Conservation (phyloP, 2,888 invertebrate species). For the Oligia fasciuncula region DNA sequence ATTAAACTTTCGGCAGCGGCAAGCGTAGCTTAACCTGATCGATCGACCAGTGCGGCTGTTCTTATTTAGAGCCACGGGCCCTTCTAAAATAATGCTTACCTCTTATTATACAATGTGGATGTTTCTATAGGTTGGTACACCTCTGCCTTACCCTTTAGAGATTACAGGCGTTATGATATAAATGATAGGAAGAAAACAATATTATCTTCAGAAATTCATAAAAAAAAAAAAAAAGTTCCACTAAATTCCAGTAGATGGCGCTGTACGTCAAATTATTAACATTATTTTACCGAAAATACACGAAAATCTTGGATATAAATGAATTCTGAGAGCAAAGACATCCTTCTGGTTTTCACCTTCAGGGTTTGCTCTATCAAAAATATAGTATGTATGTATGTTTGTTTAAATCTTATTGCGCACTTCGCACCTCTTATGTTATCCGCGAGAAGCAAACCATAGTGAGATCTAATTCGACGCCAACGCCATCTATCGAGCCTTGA, state of each 20-base stretch:
- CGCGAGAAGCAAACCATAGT: slow-evolving; percentile 23
- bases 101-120: neutral
- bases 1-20: no score
- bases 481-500: slow-evolving; percentile 38
- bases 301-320: accelerated
- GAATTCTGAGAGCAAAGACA: neutral
- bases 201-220: neutral
- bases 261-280: accelerated
- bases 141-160: neutral
- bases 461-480: slow-evolving; percentile 38
- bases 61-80: no score
- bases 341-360: neutral
- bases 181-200: neutral
- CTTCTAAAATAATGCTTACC: no score
- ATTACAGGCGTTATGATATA: neutral
- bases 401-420: accelerated
- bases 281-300: accelerated
- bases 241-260: neutral
- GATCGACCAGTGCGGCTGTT: no score
- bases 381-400: slow-evolving; percentile 33
- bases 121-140: neutral
- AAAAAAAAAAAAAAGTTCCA: neutral
- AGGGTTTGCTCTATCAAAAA: slow-evolving; percentile 21
- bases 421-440: neutral
- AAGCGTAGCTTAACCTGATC: no score